Evolutionary conservation across 2,888 invertebrate genomes (phyloP), one percentile per base, ranked within the genome.

Genomic region (Xanthia icteritia): DNA sequence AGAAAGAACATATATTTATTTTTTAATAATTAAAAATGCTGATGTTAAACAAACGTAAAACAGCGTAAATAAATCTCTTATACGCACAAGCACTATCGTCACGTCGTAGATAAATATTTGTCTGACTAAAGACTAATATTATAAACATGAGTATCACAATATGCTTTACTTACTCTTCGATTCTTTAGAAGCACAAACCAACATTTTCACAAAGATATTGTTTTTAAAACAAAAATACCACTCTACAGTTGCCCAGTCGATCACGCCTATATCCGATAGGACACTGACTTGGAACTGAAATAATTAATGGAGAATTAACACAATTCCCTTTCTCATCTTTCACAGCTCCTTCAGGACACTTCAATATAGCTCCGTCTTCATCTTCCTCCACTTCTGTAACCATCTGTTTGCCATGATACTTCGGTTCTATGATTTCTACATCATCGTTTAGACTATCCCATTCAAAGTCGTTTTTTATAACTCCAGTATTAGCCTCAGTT

Each of bases 231-330:
- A 70, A 91, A 83, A 94, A 93, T 6, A 86, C 79, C 6, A 89
- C 76, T 88, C 95, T 91, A 73, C 96, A 96, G 78, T 88, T 92
- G 4, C 96, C 96, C 9, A 94, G 84, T 88, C 93, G 89, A 79
- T 96, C 96, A 27, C 83, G 88, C 74, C 91, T 92, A 61, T 95
- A 96, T 0, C 96, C 96, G 31, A 81, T 68, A 0, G 96, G 96
- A 77, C 96, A 96, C 68, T 96, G 95, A 63, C 81, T 87, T 2
- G 96, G 96, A 27, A 96, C 89, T 4, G 93, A 90, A 67, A 95
- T 79, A n/a, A 96, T 92, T 67, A 94, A 89, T 74, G 92, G 93
- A 15, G 93, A 93, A 80, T 93, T 94, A 6, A 92, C 89, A 88
- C 92, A 92, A 4, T 84, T 83, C 5, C 93, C 94, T 58, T 90